phyloP scores from a whole-genome alignment of 1,140 invertebrate genomes.

The Drosophila sp. region DNA sequence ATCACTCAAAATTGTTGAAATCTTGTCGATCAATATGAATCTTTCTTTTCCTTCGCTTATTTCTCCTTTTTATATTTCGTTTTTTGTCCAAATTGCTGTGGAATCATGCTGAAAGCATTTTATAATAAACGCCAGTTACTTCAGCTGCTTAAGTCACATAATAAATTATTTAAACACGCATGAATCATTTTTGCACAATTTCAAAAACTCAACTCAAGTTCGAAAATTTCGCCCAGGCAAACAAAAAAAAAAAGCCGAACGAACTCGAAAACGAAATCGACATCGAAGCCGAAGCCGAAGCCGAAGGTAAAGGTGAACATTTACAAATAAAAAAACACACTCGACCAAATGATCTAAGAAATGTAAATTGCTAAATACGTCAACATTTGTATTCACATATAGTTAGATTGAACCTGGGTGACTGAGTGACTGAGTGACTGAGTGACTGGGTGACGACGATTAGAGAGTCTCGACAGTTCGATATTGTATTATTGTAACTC shows the following conservation, averaged over 20 bases:
- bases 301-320: conserved; percentile 3
- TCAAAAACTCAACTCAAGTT: conserved; percentile 48
- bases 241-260: conserved; percentile 18
- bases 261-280: conserved; percentile 8
- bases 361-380: conserved; percentile 61
- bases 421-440: conserved; percentile 5
- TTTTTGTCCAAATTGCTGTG: conserved; percentile 34
- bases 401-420: conserved; percentile 28
- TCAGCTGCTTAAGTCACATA: conserved; percentile 66
- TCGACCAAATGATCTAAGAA: conserved; percentile 60
- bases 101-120: conserved; percentile 72
- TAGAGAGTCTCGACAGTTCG: conserved; percentile 18
- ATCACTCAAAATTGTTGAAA: conserved; percentile 30
- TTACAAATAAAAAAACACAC: conserved; percentile 12
- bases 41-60: not conserved
- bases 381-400: conserved; percentile 1
- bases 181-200: conserved; percentile 63
- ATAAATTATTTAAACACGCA: conserved; percentile 75
- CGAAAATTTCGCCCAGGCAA: conserved; percentile 59
- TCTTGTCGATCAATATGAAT: conserved; percentile 13
- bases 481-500: conserved; percentile 31
- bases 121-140: conserved; percentile 58
- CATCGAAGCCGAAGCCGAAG: conserved; percentile 1
- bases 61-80: conserved; percentile 21
- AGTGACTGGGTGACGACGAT: conserved; percentile 9